phyloP scores from a whole-genome alignment of 2,888 invertebrate genomes.

The Limnephilus auricula region DNA sequence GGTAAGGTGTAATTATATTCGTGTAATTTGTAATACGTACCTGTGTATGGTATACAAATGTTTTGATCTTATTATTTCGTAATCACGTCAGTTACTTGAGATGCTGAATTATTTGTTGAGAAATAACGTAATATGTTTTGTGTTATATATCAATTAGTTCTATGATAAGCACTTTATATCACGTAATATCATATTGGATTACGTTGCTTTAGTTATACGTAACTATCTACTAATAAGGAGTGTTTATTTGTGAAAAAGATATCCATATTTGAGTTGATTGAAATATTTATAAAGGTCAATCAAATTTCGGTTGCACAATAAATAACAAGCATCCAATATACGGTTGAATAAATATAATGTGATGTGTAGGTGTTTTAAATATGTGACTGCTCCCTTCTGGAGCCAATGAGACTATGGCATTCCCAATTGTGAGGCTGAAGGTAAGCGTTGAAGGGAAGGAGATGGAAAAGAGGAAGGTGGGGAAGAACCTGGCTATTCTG shows the following conservation, averaged over 20 bases:
- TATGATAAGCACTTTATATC: neutral
- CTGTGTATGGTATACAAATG: neutral
- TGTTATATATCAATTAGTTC: neutral
- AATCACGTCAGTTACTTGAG: slow-evolving; percentile 1
- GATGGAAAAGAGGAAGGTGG: no score
- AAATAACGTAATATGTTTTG: neutral
- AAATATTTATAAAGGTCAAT: neutral
- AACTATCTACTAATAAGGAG: neutral
- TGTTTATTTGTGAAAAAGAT: neutral
- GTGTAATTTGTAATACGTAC: neutral
- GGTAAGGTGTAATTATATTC: neutral
- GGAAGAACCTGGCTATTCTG: no score
- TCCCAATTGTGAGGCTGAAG: no score
- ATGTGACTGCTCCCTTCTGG: no score
- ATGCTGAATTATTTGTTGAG: neutral
- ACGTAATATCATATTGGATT: neutral
- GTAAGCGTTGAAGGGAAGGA: no score
- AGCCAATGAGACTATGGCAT: no score
- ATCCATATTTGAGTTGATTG: neutral
- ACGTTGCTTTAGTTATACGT: neutral
- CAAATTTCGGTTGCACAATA: neutral
- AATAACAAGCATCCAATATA: neutral
- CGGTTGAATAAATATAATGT: neutral
- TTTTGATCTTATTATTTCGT: neutral
- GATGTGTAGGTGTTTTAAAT: no score